phyloP scores from a whole-genome alignment of 2,797 vertebrate genomes.

The Anabas testudineus region DNA sequence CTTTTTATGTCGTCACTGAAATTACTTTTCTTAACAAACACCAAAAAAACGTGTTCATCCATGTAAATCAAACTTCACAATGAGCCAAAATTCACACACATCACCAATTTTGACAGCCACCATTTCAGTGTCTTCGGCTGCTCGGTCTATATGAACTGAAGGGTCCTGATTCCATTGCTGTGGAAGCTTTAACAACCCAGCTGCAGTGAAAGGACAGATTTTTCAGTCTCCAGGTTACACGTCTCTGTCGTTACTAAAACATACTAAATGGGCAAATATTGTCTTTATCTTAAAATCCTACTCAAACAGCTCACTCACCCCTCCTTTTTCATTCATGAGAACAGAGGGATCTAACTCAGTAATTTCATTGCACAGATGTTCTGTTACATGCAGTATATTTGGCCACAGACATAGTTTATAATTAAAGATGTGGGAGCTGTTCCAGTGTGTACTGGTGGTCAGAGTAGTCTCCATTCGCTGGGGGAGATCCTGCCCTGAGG shows the following conservation, averaged over 20 bases:
- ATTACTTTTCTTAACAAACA: too few relatives aligned
- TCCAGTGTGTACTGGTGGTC: constrained; percentile 24
- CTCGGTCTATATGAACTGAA: background rate
- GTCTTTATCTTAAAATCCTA: background rate
- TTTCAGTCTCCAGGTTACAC: background rate
- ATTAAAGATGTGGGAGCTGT: constrained; percentile 40
- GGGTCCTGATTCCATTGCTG: background rate
- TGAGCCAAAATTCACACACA: too few relatives aligned
- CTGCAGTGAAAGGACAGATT: background rate
- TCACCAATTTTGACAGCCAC: too few relatives aligned
- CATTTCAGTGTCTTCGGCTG: background rate
- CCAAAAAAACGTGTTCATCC: background rate
- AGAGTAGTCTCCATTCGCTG: constrained; percentile 23
- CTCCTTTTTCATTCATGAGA: background rate
- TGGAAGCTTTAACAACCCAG: background rate
- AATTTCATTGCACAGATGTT: constrained; percentile 35
- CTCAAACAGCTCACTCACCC: background rate
- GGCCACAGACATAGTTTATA: constrained; percentile 44
- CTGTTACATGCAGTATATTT: constrained; percentile 35
- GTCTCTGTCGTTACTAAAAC: background rate
- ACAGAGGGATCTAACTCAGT: background rate
- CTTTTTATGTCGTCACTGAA: background rate
- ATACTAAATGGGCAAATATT: background rate
- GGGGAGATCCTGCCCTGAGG: constrained; percentile 50
- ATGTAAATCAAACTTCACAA: background rate